A percentile compares a stretch with the other conserved stretches of the same genome.
phyloP scores from a whole-genome alignment of 2,113 vertebrate genomes.

The Australoheros scitulus region DNA sequence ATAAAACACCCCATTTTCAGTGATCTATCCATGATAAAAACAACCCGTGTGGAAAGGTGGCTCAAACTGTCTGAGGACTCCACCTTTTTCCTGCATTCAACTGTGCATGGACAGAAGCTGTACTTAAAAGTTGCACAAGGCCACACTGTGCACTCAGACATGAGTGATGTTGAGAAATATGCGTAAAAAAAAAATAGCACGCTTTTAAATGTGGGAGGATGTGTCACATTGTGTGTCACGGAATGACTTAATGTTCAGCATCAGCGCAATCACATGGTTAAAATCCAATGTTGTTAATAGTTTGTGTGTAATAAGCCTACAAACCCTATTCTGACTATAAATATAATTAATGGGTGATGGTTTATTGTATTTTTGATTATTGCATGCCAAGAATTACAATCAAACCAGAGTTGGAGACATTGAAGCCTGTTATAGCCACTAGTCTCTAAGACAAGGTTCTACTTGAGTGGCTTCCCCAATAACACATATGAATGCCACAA shows the following conservation, averaged over 20 bases:
- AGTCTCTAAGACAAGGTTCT: conserved; percentile 29
- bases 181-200: conserved; percentile 67
- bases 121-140: conserved; percentile 69
- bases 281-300: conserved; percentile 47
- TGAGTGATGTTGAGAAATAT: conserved; percentile 63
- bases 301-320: conserved; percentile 1
- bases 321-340: conserved; percentile 1
- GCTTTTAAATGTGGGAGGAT: conserved; percentile 54
- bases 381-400: conserved; percentile 12
- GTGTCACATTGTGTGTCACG: conserved; percentile 66
- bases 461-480: conserved; percentile 22
- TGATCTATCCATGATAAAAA: not conserved
- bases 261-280: conserved; percentile 42
- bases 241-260: conserved; percentile 50
- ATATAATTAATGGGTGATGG: not conserved
- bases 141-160: conserved; percentile 66
- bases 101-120: conserved; percentile 34
- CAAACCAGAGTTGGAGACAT: conserved; percentile 1
- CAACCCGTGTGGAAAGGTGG: conserved; percentile 26
- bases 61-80: conserved; percentile 12
- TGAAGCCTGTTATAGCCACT: not conserved
- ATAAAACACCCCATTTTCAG: not conserved
- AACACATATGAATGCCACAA: conserved; percentile 27
- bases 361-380: conserved; percentile 15
- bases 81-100: conserved; percentile 45